These are phyloP conservation scores for Limnodromus scolopaceus DNA, from an alignment of 2,797 vertebrate genomes.

Conservation along the genomic window DNA sequence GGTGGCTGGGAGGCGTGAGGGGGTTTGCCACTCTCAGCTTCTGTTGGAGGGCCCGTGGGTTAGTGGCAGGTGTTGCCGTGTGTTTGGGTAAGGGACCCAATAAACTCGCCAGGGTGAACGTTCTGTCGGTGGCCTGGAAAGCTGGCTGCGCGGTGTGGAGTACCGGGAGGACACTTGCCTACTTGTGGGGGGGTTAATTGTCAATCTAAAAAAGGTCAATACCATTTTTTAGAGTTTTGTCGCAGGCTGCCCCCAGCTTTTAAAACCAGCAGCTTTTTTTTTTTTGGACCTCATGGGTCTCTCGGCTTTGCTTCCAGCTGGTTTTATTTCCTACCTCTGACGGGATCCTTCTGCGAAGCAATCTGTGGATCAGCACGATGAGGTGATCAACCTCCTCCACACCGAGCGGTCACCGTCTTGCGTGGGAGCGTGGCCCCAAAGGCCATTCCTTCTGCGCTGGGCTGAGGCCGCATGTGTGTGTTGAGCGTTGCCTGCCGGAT, in stretches of 20 bases:
- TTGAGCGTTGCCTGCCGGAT: background rate
- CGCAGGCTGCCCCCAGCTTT: background rate
- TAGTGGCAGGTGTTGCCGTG: background rate
- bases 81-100: background rate
- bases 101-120: background rate
- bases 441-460: background rate
- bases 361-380: background rate
- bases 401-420: background rate
- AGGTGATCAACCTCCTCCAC: background rate
- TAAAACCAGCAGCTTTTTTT: background rate
- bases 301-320: background rate
- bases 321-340: background rate
- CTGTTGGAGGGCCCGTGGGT: background rate
- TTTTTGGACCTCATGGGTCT: background rate
- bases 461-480: background rate
- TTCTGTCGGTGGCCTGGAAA: background rate
- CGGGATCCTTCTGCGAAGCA: background rate
- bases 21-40: background rate
- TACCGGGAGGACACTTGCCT: background rate
- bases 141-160: background rate
- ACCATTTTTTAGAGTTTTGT: background rate
- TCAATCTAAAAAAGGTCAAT: background rate
- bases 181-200: background rate
- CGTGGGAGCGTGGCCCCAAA: accelerated
- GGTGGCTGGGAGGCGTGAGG: background rate